These are phyloP conservation scores for Ailuropoda melanoleuca DNA, from an alignment of 2,113 vertebrate species.

Conservation along the genomic window DNA sequence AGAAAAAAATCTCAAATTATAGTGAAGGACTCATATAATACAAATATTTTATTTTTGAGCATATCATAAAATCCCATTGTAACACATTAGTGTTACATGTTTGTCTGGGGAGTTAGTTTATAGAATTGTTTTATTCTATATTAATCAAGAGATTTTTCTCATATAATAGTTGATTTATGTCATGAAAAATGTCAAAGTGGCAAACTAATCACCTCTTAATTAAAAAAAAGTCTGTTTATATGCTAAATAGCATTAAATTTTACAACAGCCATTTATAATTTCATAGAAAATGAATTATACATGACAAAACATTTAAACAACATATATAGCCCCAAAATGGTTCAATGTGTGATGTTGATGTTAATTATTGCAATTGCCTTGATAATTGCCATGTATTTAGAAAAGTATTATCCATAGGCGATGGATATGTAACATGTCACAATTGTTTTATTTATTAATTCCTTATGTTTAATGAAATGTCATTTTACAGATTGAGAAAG, in stretches of 20 bases:
- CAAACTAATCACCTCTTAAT: neutral
- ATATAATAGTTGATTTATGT: neutral
- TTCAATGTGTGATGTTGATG: neutral
- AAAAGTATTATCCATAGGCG: conserved; percentile 64
- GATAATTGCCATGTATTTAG: conserved; percentile 56
- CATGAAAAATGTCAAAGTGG: neutral
- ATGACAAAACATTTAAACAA: conserved; percentile 64
- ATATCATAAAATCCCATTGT: neutral
- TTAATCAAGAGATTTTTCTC: neutral
- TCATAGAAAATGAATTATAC: conserved; percentile 75
- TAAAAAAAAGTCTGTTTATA: neutral
- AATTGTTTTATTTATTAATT: conserved; percentile 6
- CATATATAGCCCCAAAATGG: neutral
- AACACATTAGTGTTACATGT: neutral
- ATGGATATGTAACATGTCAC: neutral
- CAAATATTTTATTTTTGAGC: neutral
- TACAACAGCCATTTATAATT: conserved; percentile 64
- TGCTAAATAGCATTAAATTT: neutral
- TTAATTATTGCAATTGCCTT: neutral
- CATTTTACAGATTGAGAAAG: neutral
- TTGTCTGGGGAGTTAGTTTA: neutral
- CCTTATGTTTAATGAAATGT: neutral
- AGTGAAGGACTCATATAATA: neutral
- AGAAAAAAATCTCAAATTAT: neutral
- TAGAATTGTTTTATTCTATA: neutral